phyloP scores from a whole-genome alignment of 2,797 vertebrate species.

The Hafferia zeledoni region DNA sequence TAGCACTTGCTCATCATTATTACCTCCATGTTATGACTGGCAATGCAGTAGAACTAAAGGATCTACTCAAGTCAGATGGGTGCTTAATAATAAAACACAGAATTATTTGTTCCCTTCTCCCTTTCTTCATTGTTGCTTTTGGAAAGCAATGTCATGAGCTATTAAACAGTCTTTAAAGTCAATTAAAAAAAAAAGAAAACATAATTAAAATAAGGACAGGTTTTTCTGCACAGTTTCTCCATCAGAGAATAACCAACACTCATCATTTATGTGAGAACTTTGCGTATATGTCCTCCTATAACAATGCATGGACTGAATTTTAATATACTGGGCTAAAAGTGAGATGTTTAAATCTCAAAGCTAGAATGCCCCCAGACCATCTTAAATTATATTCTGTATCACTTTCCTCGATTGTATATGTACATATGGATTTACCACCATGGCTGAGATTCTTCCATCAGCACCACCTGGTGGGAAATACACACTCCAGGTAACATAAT shows the following conservation, averaged over 20 bases:
- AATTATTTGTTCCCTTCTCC: neutral
- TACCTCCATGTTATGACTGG: neutral
- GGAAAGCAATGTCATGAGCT: neutral
- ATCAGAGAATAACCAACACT: neutral
- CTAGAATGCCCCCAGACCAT: neutral
- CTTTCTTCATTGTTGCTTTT: neutral
- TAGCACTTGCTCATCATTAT: neutral
- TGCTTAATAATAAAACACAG: neutral
- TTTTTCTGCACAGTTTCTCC: neutral
- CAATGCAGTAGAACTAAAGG: neutral
- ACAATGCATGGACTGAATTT: neutral
- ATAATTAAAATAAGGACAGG: neutral
- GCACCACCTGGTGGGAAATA: neutral
- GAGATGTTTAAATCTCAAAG: neutral
- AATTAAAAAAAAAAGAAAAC: neutral
- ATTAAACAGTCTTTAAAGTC: neutral
- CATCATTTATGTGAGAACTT: neutral
- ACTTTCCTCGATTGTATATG: neutral
- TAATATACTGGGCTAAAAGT: neutral
- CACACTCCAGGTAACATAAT: fast-evolving
- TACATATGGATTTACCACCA: neutral
- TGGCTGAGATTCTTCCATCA: neutral
- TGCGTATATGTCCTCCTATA: neutral
- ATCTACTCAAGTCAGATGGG: neutral
- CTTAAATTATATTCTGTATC: neutral